These are phyloP conservation scores for Troides oblongomaculatus DNA, from an alignment of 2,888 invertebrate genomes.

Conservation along the genomic window DNA sequence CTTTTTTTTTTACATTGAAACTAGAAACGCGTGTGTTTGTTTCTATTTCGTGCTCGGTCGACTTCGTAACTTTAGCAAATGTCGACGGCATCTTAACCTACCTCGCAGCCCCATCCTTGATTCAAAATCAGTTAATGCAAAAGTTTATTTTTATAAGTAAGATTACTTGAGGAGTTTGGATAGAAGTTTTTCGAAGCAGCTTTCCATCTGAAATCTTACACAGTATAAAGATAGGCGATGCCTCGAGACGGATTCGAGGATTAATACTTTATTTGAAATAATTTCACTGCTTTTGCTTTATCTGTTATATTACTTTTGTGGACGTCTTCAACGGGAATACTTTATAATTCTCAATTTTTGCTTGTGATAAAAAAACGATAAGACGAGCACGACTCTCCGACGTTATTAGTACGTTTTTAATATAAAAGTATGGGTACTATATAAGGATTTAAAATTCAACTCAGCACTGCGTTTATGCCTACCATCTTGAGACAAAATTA, in stretches of 20 bases:
- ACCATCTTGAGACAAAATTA: conserved; percentile 2
- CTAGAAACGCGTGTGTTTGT: conserved; percentile 74
- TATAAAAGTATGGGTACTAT: background rate
- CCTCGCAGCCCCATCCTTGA: conserved; percentile 67
- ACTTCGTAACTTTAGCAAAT: conserved; percentile 61
- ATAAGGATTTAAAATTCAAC: background rate
- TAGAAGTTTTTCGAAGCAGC: conserved; percentile 71
- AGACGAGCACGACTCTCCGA: background rate
- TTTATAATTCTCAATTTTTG: background rate
- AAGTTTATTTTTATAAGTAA: conserved; percentile 82
- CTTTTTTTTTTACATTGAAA: conserved; percentile 50
- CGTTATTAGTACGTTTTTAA: conserved; percentile 25
- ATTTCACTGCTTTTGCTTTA: conserved; percentile 55
- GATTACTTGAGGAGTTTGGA: conserved; percentile 75
- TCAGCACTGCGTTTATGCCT: background rate
- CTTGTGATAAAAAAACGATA: background rate
- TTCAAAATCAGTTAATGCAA: conserved; percentile 80
- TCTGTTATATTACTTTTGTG: conserved; percentile 21
- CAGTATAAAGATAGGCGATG: conserved; percentile 69
- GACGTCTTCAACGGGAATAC: background rate
- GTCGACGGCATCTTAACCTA: conserved; percentile 58
- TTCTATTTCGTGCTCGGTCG: conserved; percentile 75
- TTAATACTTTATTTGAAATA: conserved; percentile 76
- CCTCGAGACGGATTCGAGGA: conserved; percentile 63
- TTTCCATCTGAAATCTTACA: conserved; percentile 74